A percentile compares a stretch with the other conserved stretches of the same genome.
Evolutionary conservation across 2,113 vertebrate species (phyloP).

Genomic region (Daboia siamensis): DNA sequence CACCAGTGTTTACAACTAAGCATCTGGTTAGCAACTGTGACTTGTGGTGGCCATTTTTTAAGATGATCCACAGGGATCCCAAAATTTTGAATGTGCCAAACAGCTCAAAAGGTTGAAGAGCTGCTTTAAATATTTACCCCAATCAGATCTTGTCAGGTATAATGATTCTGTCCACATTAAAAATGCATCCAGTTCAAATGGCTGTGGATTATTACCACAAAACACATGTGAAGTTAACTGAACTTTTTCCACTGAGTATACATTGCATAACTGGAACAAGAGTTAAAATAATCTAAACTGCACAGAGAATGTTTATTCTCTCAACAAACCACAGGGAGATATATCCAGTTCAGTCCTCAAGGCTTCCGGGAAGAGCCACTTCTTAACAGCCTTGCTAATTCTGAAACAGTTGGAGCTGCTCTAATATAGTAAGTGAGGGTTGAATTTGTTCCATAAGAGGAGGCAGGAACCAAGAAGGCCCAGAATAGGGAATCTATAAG

Average conservation of each 20-base stretch:
- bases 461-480: background rate
- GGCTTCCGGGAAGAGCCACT: background rate
- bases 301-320: background rate
- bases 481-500: background rate
- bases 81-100: background rate
- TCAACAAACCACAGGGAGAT: background rate
- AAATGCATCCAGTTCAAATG: constrained; percentile 1
- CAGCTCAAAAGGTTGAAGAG: background rate
- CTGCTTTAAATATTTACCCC: background rate
- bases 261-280: background rate
- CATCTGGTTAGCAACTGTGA: background rate
- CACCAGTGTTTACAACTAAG: background rate
- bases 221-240: background rate
- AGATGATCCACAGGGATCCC: background rate
- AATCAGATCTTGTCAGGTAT: background rate
- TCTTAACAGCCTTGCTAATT: background rate
- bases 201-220: background rate
- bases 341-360: background rate
- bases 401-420: background rate
- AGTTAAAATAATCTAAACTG: background rate
- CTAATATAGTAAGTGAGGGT: background rate
- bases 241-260: background rate
- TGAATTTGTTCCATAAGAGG: background rate
- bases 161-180: background rate
- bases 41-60: background rate